Percentiles rank a stretch among this genome's conserved stretches.
These are phyloP conservation scores for Brachionus angularis DNA, from an alignment of 1,140 invertebrate species.

Conservation along the genomic window DNA sequence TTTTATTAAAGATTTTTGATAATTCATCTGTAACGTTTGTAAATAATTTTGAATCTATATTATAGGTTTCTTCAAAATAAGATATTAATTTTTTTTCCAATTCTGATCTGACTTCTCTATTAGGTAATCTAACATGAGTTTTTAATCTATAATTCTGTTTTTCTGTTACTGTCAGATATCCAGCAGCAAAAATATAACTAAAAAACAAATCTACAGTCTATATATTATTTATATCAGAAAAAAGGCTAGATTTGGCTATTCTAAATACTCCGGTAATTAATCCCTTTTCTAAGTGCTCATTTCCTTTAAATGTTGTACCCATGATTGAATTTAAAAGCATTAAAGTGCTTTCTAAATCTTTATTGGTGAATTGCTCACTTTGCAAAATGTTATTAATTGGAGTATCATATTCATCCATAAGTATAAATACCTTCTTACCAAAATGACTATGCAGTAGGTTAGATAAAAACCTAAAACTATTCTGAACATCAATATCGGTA, in stretches of 20 bases:
- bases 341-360: conserved; percentile 32
- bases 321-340: conserved; percentile 31
- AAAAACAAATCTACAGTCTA: not conserved
- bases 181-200: too few relatives aligned
- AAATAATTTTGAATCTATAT: not conserved
- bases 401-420: conserved; percentile 6
- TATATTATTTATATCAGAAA: too few relatives aligned
- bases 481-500: not conserved
- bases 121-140: not conserved
- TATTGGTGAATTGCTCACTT: conserved; percentile 1
- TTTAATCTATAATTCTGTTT: not conserved
- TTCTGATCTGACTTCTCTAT: not conserved
- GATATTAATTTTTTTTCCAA: not conserved
- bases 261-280: too few relatives aligned
- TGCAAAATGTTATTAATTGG: conserved; percentile 37
- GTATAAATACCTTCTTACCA: too few relatives aligned
- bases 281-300: too few relatives aligned
- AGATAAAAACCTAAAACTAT: not conserved
- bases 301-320: conserved; percentile 27
- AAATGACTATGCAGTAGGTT: not conserved
- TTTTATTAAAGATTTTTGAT: not conserved
- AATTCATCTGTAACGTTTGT: too few relatives aligned
- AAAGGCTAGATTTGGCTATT: too few relatives aligned
- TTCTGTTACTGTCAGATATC: not conserved
- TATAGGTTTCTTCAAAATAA: not conserved